Percentiles rank a stretch among this genome's conserved stretches.
Evolutionary conservation across 2,113 vertebrate genomes (phyloP).

Genomic region (Rhipidura dahli): DNA sequence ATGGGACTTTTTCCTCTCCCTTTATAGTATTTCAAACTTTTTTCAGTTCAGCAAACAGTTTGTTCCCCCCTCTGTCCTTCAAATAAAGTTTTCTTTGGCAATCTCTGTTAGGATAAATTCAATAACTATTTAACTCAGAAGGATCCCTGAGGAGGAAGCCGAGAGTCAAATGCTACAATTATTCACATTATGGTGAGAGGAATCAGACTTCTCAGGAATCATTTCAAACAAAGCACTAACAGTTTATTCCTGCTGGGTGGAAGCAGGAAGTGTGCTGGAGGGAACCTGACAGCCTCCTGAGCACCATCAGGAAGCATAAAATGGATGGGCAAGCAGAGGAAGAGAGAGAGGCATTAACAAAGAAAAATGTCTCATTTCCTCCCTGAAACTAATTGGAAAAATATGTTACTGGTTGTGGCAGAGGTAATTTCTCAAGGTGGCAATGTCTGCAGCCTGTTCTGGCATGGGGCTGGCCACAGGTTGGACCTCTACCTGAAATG

Average conservation of each 20-base stretch:
- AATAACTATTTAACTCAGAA: conserved; percentile 53
- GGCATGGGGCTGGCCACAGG: background rate
- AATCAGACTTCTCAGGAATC: conserved; percentile 29
- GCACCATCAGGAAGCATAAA: conserved; percentile 37
- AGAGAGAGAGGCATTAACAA: conserved; percentile 59
- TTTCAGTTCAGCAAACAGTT: conserved; percentile 47
- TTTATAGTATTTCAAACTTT: conserved; percentile 31
- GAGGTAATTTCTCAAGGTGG: conserved; percentile 42
- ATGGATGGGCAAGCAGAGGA: conserved; percentile 30
- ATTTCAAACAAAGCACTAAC: conserved; percentile 12
- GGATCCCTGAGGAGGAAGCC: conserved; percentile 52
- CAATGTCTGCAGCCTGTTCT: conserved; percentile 37
- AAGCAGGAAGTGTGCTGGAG: conserved; percentile 36
- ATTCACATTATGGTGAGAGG: conserved; percentile 42
- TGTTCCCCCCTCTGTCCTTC: conserved; percentile 25
- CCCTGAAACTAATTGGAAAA: conserved; percentile 52
- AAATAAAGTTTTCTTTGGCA: conserved; percentile 66
- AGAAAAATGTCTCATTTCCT: conserved; percentile 62
- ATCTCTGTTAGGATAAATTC: conserved; percentile 39
- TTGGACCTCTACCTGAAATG: background rate
- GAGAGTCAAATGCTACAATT: conserved; percentile 55
- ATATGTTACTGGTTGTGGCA: conserved; percentile 42
- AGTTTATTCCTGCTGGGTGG: conserved; percentile 39
- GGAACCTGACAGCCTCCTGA: conserved; percentile 24
- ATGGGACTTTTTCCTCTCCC: conserved; percentile 36